Conservation (phyloP, 2,797 vertebrate species). For the Sorex maritimensis region DNA sequence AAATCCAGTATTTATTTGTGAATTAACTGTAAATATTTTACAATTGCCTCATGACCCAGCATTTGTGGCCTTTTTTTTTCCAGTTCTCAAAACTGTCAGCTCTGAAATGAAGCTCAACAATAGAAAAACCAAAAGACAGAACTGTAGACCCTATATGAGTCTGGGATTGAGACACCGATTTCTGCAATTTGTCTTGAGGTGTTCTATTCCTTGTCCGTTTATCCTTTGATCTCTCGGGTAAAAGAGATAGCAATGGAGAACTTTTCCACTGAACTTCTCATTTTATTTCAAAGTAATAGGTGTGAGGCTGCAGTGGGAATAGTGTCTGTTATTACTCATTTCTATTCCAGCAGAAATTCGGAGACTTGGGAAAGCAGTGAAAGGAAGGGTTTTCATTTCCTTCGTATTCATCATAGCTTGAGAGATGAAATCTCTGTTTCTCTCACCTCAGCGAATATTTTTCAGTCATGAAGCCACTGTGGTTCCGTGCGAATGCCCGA, state of each 20-base stretch:
- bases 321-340: background rate
- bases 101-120: background rate
- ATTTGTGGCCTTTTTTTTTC: background rate
- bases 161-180: background rate
- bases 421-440: too few relatives aligned
- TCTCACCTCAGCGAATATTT: too few relatives aligned
- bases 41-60: background rate
- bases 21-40: background rate
- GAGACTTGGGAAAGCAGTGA: too few relatives aligned
- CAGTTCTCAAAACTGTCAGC: background rate
- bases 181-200: background rate
- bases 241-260: background rate
- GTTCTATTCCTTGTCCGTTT: background rate
- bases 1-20: background rate
- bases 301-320: background rate
- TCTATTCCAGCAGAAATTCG: background rate
- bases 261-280: background rate
- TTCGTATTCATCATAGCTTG: too few relatives aligned
- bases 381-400: too few relatives aligned
- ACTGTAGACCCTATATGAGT: background rate
- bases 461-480: too few relatives aligned
- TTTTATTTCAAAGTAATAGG: background rate
- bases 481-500: too few relatives aligned
- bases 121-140: background rate
- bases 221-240: background rate